phyloP scores from a whole-genome alignment of 2,888 invertebrate genomes.

The Apamea anceps region DNA sequence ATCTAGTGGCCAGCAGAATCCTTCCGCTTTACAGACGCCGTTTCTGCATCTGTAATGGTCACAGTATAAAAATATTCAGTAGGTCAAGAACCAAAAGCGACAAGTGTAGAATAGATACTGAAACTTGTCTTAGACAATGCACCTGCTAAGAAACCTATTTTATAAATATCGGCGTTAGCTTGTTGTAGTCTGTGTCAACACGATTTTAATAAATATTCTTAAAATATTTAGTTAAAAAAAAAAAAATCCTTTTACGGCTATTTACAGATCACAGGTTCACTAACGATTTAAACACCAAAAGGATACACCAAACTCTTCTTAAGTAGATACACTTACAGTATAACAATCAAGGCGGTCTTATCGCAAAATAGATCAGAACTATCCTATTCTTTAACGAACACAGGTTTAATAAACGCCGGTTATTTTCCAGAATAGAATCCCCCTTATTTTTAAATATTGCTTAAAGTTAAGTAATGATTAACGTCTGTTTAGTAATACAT shows the following conservation, averaged over 20 bases:
- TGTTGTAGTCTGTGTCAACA: background rate
- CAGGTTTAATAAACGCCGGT: too few species aligned
- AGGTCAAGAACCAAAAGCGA: background rate
- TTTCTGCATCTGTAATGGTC: constrained; percentile 31
- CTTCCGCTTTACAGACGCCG: constrained; percentile 59
- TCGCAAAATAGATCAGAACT: background rate
- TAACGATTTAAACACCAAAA: background rate
- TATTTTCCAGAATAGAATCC: too few species aligned
- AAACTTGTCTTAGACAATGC: background rate
- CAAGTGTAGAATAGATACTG: background rate
- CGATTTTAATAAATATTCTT: background rate
- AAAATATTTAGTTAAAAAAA: background rate
- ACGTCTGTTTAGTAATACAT: background rate
- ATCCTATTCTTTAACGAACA: background rate
- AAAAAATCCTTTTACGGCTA: background rate
- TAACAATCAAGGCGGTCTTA: background rate
- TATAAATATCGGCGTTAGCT: background rate
- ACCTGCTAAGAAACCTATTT: background rate
- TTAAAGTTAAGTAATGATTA: background rate
- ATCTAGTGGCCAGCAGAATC: constrained; percentile 66
- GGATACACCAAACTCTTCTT: background rate
- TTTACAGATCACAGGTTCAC: too few species aligned
- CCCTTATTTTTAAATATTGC: background rate
- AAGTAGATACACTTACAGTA: background rate
- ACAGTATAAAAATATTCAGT: constrained; percentile 45